A percentile compares a stretch with the other conserved stretches of the same genome.
Conservation (phyloP, 2,888 invertebrate genomes). For the Rhingia rostrata region DNA sequence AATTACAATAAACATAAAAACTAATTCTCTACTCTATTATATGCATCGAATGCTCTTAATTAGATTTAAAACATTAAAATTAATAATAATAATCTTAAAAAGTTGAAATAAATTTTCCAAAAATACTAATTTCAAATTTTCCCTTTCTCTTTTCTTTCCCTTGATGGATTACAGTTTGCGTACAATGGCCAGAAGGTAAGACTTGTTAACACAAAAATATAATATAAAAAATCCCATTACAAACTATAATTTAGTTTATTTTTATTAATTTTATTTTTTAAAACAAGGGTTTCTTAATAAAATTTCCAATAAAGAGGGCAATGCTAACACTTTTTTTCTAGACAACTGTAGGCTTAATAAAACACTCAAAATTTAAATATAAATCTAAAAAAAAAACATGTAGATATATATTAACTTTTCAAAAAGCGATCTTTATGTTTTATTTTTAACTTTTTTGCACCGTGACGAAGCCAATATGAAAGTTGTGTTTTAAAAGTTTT, state of each 20-base stretch:
- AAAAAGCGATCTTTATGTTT: conserved; percentile 67
- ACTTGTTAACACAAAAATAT: conserved; percentile 75
- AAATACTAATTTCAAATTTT: conserved; percentile 39
- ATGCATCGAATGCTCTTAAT: conserved; percentile 47
- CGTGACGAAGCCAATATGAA: conserved; percentile 72
- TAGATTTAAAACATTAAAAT: background rate
- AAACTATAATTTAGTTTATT: conserved; percentile 25
- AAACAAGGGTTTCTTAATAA: conserved; percentile 46
- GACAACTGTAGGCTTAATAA: conserved; percentile 50
- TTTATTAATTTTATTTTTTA: conserved; percentile 18
- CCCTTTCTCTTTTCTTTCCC: conserved; percentile 57
- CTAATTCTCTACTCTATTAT: conserved; percentile 21
- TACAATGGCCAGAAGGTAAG: conserved; percentile 96
- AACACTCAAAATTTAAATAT: conserved; percentile 58
- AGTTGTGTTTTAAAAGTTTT: conserved; percentile 66
- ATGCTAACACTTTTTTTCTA: conserved; percentile 64
- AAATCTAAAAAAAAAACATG: conserved; percentile 26
- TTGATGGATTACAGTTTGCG: conserved; percentile 87
- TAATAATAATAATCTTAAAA: background rate
- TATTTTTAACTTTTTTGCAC: conserved; percentile 66
- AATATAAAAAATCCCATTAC: background rate
- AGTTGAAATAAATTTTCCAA: background rate
- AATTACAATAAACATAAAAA: conserved; percentile 27
- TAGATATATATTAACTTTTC: conserved; percentile 54
- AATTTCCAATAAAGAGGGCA: conserved; percentile 52